Evolutionary conservation across 2,797 vertebrate species (phyloP), one percentile per base, ranked within the genome.

Genomic region (Catostomus latipinnis): DNA sequence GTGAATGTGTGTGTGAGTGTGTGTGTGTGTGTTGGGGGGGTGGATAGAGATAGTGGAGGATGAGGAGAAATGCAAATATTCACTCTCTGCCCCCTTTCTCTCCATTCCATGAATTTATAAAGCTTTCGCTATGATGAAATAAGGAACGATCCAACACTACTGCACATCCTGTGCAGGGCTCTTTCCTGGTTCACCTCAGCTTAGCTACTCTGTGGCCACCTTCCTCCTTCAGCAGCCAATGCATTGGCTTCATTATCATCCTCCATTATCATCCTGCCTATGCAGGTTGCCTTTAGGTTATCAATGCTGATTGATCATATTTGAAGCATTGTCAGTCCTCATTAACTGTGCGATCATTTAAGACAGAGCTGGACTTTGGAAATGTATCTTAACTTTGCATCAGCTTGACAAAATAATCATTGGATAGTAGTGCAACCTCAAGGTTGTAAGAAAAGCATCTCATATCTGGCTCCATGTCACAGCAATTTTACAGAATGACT

Each of bases 81-180:
- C 89, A 87, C 90, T 86, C 81, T 84, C 86, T 91, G 88, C 86
- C 90, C 22, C 89, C 89, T 90, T 91, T 86, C 87, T 90, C 86
- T 89, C 89, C 90, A 88, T 91, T 92, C 90, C 85, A 84, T 90
- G 89, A 91, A 93, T 93, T 93, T 93, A 92, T 93, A 92, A 91
- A 92, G 90, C 91, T 92, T 90, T 92, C 81, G 87, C 78, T 71
- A 16, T 93, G 93, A 93, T 93, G 89, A 93, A 91, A 93, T 93
- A 93, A 93, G 90, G 88, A 93, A 91, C 75, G 90, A 93, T 91
- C 86, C 81, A 82, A 88, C 85, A 84, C 85, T 83, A 88, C 85
- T 81, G 78, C 85, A 88, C 87, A 90, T 92, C 91, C 92, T 84
- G 84, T 86, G 85, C 52, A 16, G 78, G 84, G 87, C 83, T 82